phyloP scores from a whole-genome alignment of 2,888 invertebrate species.

The Acleris laterana region DNA sequence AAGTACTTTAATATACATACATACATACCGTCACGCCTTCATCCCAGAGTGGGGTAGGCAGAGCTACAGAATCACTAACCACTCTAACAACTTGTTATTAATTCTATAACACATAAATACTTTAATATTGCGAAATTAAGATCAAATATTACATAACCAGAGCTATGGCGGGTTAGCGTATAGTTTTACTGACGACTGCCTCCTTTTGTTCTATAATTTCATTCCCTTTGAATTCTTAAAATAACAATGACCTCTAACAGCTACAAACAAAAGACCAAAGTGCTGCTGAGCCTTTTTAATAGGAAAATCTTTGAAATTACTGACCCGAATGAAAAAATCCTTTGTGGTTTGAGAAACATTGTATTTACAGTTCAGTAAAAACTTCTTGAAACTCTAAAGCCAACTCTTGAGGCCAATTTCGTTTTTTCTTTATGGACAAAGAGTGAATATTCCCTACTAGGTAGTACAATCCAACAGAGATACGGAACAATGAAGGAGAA shows the following conservation, averaged over 20 bases:
- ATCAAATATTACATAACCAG: constrained; percentile 4
- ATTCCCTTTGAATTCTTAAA: constrained; percentile 13
- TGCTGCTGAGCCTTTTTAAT: constrained; percentile 23
- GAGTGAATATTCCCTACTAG: constrained; percentile 3
- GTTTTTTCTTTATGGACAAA: constrained; percentile 15
- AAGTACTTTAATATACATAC: no score
- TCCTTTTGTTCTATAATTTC: constrained; percentile 21
- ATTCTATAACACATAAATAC: no score
- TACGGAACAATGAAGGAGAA: constrained; percentile 14
- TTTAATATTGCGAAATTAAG: constrained; percentile 1
- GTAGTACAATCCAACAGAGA: constrained; percentile 10
- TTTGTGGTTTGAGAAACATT: constrained; percentile 27
- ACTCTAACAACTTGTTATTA: no score
- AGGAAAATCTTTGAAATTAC: constrained; percentile 25
- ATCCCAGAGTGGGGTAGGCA: no score
- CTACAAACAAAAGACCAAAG: constrained; percentile 29
- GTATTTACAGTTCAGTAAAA: constrained; percentile 21
- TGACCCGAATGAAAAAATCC: constrained; percentile 27
- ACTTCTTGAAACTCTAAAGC: constrained; percentile 12
- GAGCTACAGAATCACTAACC: no score
- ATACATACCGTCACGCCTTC: no score
- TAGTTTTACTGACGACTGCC: constrained; percentile 14
- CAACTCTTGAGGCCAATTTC: constrained; percentile 5
- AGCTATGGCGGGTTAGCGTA: constrained; percentile 9
- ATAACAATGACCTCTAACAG: constrained; percentile 25